phyloP scores from a whole-genome alignment of 2,797 vertebrate species.

The Hemitrygon akajei region DNA sequence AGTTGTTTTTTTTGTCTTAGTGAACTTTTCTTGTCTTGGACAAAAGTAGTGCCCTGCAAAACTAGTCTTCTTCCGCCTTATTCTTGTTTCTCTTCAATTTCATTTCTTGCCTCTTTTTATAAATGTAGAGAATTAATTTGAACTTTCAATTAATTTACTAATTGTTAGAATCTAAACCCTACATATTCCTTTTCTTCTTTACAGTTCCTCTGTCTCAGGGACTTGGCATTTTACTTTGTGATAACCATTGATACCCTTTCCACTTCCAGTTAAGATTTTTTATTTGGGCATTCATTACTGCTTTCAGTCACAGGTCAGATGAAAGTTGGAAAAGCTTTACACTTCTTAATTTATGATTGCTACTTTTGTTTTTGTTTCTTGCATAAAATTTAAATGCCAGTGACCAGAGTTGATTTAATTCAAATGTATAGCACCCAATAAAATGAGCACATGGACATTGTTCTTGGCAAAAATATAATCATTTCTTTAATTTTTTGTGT shows the following conservation, averaged over 20 bases:
- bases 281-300: slow-evolving; percentile 43
- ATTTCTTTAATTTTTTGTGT: slow-evolving; percentile 40
- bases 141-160: not conserved
- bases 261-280: slow-evolving; percentile 51
- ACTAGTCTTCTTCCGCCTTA: not conserved
- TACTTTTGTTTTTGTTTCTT: not conserved
- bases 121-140: not conserved
- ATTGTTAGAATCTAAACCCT: not conserved
- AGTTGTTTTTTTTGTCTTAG: no score
- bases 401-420: not conserved
- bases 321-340: slow-evolving; percentile 61
- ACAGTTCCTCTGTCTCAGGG: slow-evolving; percentile 87
- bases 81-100: slow-evolving; percentile 17
- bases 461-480: not conserved
- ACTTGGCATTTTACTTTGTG: slow-evolving; percentile 98
- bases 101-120: not conserved
- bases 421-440: not conserved
- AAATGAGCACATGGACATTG: not conserved
- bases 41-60: not conserved
- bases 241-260: slow-evolving; percentile 87
- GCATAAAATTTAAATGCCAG: not conserved
- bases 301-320: slow-evolving; percentile 42
- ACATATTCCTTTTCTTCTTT: slow-evolving; percentile 53
- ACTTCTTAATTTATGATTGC: not conserved
- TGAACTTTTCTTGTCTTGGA: not conserved